Evolutionary conservation across 2,888 invertebrate species (phyloP).

Genomic region (Hylaea fasciaria): DNA sequence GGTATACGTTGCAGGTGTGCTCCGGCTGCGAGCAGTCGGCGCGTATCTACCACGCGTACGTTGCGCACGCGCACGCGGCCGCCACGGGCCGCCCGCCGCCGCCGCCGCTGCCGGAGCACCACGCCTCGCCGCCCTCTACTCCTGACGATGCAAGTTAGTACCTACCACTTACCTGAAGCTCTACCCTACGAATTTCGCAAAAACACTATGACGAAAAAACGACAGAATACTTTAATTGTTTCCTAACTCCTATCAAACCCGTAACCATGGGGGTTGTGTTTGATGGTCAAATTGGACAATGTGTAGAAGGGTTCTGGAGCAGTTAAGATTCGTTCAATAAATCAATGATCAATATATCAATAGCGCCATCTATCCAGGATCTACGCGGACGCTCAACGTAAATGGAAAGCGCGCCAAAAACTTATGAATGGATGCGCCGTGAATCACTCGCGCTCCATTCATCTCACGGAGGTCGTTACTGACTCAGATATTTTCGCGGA

Average conservation of each 20-base stretch:
- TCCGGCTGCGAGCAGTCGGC: conserved; percentile 75
- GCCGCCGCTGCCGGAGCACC: conserved; percentile 74
- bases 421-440: conserved; percentile 68
- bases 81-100: conserved; percentile 80
- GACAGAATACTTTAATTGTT: too few relatives aligned
- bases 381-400: conserved; percentile 18
- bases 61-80: conserved; percentile 77
- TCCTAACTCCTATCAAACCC: too few relatives aligned
- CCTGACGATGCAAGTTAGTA: conserved; percentile 42
- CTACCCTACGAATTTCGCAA: neutral
- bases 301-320: too few relatives aligned
- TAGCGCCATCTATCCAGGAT: conserved; percentile 57
- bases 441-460: conserved; percentile 71
- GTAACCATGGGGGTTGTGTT: too few relatives aligned
- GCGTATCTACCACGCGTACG: conserved; percentile 79
- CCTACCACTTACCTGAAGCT: neutral
- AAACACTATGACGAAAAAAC: too few relatives aligned
- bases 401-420: conserved; percentile 69
- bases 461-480: conserved; percentile 52
- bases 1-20: conserved; percentile 60
- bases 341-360: too few relatives aligned
- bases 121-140: conserved; percentile 50
- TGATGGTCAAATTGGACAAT: too few relatives aligned
- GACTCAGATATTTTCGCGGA: conserved; percentile 68
- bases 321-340: too few relatives aligned